phyloP scores from a whole-genome alignment of 2,888 invertebrate genomes.

The Apantesis nais region DNA sequence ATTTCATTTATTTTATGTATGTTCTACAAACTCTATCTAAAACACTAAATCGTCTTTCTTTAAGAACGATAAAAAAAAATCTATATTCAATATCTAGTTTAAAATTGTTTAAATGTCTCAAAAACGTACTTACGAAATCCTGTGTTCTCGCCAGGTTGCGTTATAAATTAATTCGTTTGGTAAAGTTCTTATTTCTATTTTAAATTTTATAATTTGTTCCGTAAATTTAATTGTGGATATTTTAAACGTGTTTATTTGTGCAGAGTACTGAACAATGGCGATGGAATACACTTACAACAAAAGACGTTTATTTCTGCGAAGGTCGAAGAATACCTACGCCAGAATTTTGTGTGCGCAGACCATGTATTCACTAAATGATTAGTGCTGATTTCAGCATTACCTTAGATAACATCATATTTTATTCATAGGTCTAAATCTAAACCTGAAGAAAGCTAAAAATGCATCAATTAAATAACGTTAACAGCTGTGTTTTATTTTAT shows the following conservation, averaged over 20 bases:
- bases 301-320: slow-evolving; percentile 65
- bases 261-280: slow-evolving; percentile 57
- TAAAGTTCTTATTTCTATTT: slow-evolving; percentile 32
- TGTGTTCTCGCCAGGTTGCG: slow-evolving; percentile 9
- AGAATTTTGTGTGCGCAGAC: slow-evolving; percentile 55
- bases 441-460: no score
- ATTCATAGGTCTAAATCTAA: no score
- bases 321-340: slow-evolving; percentile 70
- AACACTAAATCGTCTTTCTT: neutral
- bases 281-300: slow-evolving; percentile 66
- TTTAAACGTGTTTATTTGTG: slow-evolving; percentile 63
- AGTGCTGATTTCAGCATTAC: neutral
- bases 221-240: slow-evolving; percentile 50
- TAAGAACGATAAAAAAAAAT: neutral
- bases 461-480: no score
- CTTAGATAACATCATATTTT: neutral
- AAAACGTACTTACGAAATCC: neutral
- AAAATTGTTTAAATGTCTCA: neutral
- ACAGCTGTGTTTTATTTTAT: neutral
- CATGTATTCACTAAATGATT: neutral
- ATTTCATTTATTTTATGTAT: neutral
- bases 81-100: neutral
- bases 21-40: neutral
- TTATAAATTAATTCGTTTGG: slow-evolving; percentile 20
- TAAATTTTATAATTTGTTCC: slow-evolving; percentile 36